Evolutionary conservation across 2,797 vertebrate species (phyloP).

Genomic region (Spondyliosoma cantharus): DNA sequence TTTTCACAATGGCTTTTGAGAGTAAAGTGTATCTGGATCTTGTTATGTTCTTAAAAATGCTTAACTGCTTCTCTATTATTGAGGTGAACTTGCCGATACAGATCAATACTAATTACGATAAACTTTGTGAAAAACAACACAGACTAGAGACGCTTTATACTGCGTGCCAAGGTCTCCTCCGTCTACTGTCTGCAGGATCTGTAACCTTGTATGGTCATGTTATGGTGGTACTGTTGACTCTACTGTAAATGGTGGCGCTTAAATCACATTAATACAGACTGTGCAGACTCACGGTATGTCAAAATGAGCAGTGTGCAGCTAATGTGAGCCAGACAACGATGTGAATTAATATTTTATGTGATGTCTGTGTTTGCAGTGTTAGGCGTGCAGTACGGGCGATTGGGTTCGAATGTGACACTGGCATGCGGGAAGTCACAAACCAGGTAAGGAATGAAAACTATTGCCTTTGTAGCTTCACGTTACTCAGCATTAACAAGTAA

Average conservation of each 20-base stretch:
- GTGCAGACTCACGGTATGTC: slow-evolving; percentile 42
- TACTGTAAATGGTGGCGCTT: slow-evolving; percentile 50
- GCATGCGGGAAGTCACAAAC: slow-evolving; percentile 75
- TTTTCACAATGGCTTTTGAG: neutral
- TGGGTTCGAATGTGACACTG: slow-evolving; percentile 84
- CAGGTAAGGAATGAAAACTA: slow-evolving; percentile 70
- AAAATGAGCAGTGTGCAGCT: slow-evolving; percentile 31
- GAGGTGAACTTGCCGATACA: slow-evolving; percentile 31
- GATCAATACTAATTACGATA: slow-evolving; percentile 34
- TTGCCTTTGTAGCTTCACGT: neutral
- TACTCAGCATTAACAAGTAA: too few relatives aligned
- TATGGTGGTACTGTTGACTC: slow-evolving; percentile 61
- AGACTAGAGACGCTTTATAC: slow-evolving; percentile 40
- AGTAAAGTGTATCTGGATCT: neutral
- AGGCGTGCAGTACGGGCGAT: slow-evolving; percentile 78
- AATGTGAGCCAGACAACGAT: slow-evolving; percentile 16
- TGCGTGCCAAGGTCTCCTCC: slow-evolving; percentile 40
- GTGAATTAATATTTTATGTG: slow-evolving; percentile 48
- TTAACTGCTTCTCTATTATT: slow-evolving; percentile 12
- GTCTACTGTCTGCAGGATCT: slow-evolving; percentile 42
- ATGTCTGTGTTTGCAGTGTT: slow-evolving; percentile 79
- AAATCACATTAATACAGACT: slow-evolving; percentile 61
- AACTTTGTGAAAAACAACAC: slow-evolving; percentile 29
- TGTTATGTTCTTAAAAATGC: slow-evolving; percentile 3
- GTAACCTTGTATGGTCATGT: slow-evolving; percentile 77